Percentiles rank a stretch among this genome's conserved stretches.
These are phyloP conservation scores for Rhagonycha fulva DNA, from an alignment of 2,888 invertebrate species.

Conservation along the genomic window DNA sequence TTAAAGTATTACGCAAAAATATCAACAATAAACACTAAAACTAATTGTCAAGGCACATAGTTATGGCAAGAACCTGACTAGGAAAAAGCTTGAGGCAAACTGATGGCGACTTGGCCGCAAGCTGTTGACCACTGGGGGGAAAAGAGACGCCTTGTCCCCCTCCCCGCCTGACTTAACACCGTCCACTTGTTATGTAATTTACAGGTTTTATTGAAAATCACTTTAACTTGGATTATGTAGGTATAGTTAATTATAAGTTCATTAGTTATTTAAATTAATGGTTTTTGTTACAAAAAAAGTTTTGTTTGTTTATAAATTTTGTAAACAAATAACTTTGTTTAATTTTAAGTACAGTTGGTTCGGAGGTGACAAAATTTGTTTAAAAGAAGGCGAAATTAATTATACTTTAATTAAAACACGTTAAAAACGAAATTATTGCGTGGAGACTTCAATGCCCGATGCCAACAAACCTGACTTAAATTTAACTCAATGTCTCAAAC, in stretches of 20 bases:
- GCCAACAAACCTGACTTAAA: background rate
- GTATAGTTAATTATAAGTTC: background rate
- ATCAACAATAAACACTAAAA: constrained; percentile 31
- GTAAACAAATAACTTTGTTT: background rate
- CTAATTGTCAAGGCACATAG: constrained; percentile 42
- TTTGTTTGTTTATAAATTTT: background rate
- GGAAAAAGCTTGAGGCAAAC: constrained; percentile 53
- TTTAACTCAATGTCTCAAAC: background rate
- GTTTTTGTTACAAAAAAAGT: background rate
- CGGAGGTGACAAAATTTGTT: background rate
- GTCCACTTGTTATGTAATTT: constrained; percentile 50
- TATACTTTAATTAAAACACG: background rate
- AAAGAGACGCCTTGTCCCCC: constrained; percentile 39
- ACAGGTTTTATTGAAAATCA: constrained; percentile 36
- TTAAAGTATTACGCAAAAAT: background rate
- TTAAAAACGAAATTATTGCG: background rate
- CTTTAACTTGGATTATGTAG: constrained; percentile 4
- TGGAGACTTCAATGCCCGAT: background rate
- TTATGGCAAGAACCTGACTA: constrained; percentile 48
- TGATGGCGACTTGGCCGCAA: constrained; percentile 52
- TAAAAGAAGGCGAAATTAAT: background rate
- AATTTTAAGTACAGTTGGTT: background rate
- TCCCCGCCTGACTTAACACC: constrained; percentile 45
- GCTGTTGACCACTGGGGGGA: constrained; percentile 49
- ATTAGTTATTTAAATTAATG: background rate